A percentile compares a stretch with the other conserved stretches of the same genome.
Evolutionary conservation across 2,113 vertebrate species (phyloP).

Genomic region (Lophius piscatorius): DNA sequence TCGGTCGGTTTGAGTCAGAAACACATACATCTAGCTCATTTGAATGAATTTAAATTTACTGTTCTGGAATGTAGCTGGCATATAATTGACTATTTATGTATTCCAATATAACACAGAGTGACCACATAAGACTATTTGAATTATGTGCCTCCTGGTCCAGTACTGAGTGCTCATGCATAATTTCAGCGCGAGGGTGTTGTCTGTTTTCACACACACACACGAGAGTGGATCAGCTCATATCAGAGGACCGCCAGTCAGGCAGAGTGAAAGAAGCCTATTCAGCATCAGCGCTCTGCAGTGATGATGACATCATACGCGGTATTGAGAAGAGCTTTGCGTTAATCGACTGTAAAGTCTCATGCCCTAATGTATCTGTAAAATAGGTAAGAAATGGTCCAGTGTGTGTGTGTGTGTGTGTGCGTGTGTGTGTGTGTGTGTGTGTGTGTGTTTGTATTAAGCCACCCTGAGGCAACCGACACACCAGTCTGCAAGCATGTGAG

Average conservation of each 20-base stretch:
- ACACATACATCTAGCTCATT: constrained; percentile 28
- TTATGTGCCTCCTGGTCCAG: too few relatives aligned
- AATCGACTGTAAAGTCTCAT: constrained; percentile 25
- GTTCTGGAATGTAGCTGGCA: constrained; percentile 44
- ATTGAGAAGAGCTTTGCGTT: constrained; percentile 48
- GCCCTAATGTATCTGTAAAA: constrained; percentile 18
- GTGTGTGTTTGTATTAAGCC: constrained; percentile 35
- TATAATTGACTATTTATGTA: constrained; percentile 48
- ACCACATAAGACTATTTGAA: constrained; percentile 16
- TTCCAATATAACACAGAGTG: constrained; percentile 10
- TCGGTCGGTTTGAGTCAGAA: constrained; percentile 16
- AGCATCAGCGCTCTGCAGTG: constrained; percentile 6
- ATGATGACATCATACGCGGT: constrained; percentile 44
- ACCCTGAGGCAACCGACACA: constrained; percentile 32
- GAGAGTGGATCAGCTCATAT: constrained; percentile 28
- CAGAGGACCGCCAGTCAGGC: constrained; percentile 36
- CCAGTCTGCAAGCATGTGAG: constrained; percentile 2
- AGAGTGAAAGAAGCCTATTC: constrained; percentile 53
- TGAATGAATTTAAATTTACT: constrained; percentile 65
- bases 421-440: constrained; percentile 18
- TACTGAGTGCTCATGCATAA: too few relatives aligned
- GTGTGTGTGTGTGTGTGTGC: constrained; percentile 11
- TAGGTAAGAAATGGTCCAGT: background rate
- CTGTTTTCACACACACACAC: constrained; percentile 33
- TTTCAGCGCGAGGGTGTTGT: constrained; percentile 39